A percentile compares a stretch with the other conserved stretches of the same genome.
These are phyloP conservation scores for Strix aluco DNA, from an alignment of 2,113 vertebrate genomes.

Conservation along the genomic window DNA sequence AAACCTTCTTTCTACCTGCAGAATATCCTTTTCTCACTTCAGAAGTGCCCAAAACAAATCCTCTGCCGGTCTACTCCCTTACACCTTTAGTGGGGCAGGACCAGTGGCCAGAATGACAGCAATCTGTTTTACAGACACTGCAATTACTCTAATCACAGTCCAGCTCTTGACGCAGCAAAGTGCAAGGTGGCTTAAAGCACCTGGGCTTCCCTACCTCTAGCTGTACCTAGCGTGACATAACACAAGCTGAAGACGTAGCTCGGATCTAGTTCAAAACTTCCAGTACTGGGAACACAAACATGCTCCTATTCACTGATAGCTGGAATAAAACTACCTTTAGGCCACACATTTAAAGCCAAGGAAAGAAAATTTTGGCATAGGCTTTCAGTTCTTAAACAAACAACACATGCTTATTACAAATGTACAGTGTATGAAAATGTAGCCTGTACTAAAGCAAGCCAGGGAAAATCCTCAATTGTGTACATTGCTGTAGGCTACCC, in stretches of 20 bases:
- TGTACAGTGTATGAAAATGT: not conserved
- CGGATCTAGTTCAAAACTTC: not conserved
- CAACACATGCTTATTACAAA: constrained; percentile 4
- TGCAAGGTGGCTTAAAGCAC: not conserved
- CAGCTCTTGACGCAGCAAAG: not conserved
- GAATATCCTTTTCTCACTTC: not conserved
- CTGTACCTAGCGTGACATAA: not conserved
- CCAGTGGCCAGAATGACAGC: not conserved
- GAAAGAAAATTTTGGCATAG: not conserved
- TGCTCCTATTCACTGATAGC: not conserved
- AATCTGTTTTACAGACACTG: not conserved
- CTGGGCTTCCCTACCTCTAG: not conserved
- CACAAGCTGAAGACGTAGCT: not conserved
- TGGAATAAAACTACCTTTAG: constrained; percentile 14
- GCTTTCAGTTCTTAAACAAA: constrained; percentile 17
- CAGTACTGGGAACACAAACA: not conserved
- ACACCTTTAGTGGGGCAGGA: not conserved
- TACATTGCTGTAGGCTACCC: not conserved
- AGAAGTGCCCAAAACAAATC: not conserved
- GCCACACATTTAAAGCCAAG: constrained; percentile 20
- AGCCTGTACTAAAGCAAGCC: not conserved
- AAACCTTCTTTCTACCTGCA: not conserved
- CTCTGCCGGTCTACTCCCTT: not conserved
- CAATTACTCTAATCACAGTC: not conserved
- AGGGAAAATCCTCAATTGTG: not conserved